Evolutionary conservation across 2,888 invertebrate genomes (phyloP).

Genomic region (Cheilosia impressa): DNA sequence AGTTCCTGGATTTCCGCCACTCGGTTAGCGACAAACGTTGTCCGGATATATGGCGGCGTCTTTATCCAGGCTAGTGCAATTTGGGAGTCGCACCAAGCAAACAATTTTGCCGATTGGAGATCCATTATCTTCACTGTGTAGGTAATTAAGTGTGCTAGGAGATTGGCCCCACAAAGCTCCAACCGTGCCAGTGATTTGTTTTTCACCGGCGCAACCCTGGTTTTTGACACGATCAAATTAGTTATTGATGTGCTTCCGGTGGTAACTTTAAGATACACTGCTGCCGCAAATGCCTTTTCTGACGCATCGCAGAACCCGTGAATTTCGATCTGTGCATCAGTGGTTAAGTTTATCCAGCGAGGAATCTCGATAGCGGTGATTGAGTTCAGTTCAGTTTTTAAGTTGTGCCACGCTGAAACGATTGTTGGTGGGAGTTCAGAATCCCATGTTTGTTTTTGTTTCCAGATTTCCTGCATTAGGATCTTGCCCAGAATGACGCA

Average conservation of each 20-base stretch:
- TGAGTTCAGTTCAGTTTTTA: slow-evolving; percentile 23
- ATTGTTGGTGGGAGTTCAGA: slow-evolving; percentile 11
- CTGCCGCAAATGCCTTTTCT: too few species aligned
- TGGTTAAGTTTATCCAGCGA: slow-evolving; percentile 26
- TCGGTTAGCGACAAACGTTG: background rate
- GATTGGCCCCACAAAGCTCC: slow-evolving; percentile 34
- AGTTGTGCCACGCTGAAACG: slow-evolving; percentile 3
- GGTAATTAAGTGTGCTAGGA: slow-evolving; percentile 15
- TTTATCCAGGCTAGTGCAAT: background rate
- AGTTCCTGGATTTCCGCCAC: background rate
- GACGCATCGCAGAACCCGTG: slow-evolving; percentile 62
- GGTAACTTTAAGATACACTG: too few species aligned
- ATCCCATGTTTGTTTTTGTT: background rate
- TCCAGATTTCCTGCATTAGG: slow-evolving; percentile 30
- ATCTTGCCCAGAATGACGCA: slow-evolving; percentile 51
- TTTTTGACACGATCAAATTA: slow-evolving; percentile 23
- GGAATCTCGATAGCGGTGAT: slow-evolving; percentile 45
- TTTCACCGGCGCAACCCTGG: slow-evolving; percentile 44
- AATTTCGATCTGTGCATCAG: slow-evolving; percentile 18
- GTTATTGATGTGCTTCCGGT: too few species aligned
- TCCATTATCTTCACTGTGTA: background rate
- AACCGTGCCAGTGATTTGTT: slow-evolving; percentile 53
- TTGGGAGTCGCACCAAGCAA: slow-evolving; percentile 3
- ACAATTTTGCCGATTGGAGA: background rate
- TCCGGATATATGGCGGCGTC: background rate